These are phyloP conservation scores for Melanotaenia parkinsoni DNA, from an alignment of 2,797 vertebrate species.

Conservation along the genomic window DNA sequence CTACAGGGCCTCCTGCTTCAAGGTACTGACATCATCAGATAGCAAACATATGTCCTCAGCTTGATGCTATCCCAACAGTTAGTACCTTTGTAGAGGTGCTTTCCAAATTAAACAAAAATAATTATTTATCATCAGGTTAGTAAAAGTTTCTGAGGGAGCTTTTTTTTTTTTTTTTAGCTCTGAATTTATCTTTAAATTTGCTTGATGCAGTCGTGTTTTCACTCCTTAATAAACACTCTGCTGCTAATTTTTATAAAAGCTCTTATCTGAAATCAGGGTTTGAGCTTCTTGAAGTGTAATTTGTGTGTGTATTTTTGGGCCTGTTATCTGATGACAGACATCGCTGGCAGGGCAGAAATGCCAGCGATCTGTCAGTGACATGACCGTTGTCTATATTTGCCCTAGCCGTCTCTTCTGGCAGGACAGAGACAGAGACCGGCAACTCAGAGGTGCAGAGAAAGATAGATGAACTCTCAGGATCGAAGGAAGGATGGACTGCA, in stretches of 20 bases:
- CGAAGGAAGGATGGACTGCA: conserved; percentile 5
- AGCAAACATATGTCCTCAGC: neutral
- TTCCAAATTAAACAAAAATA: neutral
- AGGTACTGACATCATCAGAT: conserved; percentile 79
- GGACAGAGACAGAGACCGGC: conserved; percentile 16
- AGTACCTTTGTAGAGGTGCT: neutral
- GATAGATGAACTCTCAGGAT: conserved; percentile 21
- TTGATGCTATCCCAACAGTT: neutral
- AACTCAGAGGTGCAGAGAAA: conserved; percentile 27
- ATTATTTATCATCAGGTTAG: neutral
- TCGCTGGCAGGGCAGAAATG: conserved; percentile 74
- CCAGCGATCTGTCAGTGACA: conserved; percentile 64
- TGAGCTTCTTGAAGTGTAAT: conserved; percentile 13
- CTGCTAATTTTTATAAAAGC: neutral
- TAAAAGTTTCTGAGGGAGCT: neutral
- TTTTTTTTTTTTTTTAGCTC: neutral
- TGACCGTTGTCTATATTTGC: conserved; percentile 71
- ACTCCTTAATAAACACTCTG: neutral
- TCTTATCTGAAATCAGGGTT: conserved; percentile 19
- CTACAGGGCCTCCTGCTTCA: conserved; percentile 96
- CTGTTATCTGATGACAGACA: conserved; percentile 65
- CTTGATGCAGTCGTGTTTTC: neutral
- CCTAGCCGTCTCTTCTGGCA: conserved; percentile 25
- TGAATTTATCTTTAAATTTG: neutral
- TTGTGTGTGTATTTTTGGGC: conserved; percentile 58